Conservation (phyloP, 2,113 vertebrate species). For the Proteles cristata region DNA sequence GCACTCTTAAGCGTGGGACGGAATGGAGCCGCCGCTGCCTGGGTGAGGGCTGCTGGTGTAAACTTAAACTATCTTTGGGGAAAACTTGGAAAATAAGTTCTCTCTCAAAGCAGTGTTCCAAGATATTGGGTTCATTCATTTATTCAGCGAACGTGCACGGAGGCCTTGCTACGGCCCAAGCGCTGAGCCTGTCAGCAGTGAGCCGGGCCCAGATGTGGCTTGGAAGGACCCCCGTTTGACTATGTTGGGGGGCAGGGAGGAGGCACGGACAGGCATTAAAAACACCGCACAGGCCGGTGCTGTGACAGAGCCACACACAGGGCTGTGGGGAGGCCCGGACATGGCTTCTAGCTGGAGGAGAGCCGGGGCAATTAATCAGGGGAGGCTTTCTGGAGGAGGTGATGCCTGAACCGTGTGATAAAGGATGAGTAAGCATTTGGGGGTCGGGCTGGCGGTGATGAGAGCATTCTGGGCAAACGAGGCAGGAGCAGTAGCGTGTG, state of each 20-base stretch:
- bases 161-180: background rate
- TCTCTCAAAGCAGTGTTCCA: background rate
- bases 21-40: background rate
- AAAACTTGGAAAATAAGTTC: background rate
- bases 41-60: background rate
- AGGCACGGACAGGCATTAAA: background rate
- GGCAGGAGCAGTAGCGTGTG: background rate
- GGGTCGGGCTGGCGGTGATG: background rate
- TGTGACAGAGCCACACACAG: background rate
- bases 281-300: accelerated
- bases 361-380: background rate
- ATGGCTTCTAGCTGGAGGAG: background rate
- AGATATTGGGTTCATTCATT: background rate
- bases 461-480: background rate
- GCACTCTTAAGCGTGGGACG: background rate
- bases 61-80: background rate
- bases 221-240: background rate
- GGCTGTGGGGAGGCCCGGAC: background rate
- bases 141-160: background rate
- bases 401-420: background rate
- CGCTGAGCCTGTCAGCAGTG: accelerated
- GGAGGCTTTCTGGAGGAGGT: background rate
- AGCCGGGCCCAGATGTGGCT: background rate
- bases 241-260: background rate
- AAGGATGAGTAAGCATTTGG: background rate